Conservation (phyloP, 2,113 vertebrate genomes). For the Butorides virescens region DNA sequence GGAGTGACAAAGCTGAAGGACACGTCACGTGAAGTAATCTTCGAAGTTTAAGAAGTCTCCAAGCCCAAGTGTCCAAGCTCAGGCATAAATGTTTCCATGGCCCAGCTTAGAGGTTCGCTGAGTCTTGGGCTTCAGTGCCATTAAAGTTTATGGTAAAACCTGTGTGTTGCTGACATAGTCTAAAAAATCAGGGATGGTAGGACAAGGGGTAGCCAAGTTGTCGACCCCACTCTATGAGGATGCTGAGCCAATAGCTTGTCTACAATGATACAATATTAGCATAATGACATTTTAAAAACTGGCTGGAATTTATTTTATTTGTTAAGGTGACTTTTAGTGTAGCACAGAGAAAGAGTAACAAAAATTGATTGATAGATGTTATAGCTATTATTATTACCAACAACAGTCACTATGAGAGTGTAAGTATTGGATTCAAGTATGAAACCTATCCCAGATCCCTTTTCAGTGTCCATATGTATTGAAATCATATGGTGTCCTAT, state of each 20-base stretch:
- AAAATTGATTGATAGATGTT: not conserved
- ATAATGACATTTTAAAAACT: not conserved
- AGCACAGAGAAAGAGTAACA: not conserved
- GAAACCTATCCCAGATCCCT: not conserved
- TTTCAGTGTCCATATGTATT: not conserved
- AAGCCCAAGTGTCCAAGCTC: not conserved
- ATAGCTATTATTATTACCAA: not conserved
- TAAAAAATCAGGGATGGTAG: not conserved
- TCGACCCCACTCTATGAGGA: rapidly evolving
- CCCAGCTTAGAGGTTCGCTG: not conserved
- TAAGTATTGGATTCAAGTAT: not conserved
- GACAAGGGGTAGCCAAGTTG: not conserved
- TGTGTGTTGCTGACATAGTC: not conserved
- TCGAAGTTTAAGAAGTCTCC: not conserved
- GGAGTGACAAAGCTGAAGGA: not conserved
- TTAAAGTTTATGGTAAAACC: not conserved
- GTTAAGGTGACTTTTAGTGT: not conserved
- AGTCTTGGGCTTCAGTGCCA: not conserved
- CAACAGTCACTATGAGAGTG: not conserved
- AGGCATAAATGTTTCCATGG: not conserved
- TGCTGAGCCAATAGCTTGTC: not conserved
- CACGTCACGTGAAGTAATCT: not conserved
- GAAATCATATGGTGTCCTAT: not conserved
- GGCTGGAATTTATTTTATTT: not conserved
- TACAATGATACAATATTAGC: not conserved